phyloP scores from a whole-genome alignment of 1,140 invertebrate species.

The Adoxophyes honmai region DNA sequence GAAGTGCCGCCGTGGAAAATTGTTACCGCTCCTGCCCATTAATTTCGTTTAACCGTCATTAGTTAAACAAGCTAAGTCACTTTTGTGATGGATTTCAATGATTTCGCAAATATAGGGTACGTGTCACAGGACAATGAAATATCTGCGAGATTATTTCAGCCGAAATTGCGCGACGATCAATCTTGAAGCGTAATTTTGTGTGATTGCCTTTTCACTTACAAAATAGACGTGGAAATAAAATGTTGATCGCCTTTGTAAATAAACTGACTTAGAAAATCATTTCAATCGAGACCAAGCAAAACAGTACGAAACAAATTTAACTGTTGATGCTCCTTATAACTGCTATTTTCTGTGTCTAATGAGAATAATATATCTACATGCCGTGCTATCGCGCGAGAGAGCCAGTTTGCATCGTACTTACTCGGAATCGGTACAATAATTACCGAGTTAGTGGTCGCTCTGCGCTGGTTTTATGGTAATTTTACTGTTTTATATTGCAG shows the following conservation, averaged over 20 bases:
- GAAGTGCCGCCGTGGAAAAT: constrained; percentile 30
- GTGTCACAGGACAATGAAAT: constrained; percentile 9
- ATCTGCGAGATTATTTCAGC: constrained; percentile 17
- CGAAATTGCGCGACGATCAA: constrained; percentile 20
- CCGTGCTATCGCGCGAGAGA: not conserved
- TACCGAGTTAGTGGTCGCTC: constrained; percentile 24
- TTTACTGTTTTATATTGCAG: constrained; percentile 19
- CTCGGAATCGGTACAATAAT: constrained; percentile 14
- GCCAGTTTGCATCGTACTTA: constrained; percentile 13
- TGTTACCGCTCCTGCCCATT: constrained; percentile 32
- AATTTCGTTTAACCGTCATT: constrained; percentile 32
- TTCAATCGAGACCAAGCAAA: too few relatives aligned
- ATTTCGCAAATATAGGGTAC: constrained; percentile 12
- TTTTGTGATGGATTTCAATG: constrained; percentile 8
- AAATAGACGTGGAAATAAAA: too few relatives aligned
- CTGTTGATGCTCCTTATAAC: too few relatives aligned
- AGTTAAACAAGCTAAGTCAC: constrained; percentile 13
- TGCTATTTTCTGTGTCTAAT: too few relatives aligned
- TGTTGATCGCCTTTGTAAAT: too few relatives aligned
- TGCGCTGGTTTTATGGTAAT: constrained; percentile 23
- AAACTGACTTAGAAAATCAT: too few relatives aligned
- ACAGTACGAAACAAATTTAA: too few relatives aligned
- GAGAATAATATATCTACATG: not conserved
- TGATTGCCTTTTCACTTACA: too few relatives aligned
- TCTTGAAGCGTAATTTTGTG: not conserved